These are phyloP conservation scores for Holacanthus passer DNA, from an alignment of 2,113 vertebrate species.

Conservation along the genomic window DNA sequence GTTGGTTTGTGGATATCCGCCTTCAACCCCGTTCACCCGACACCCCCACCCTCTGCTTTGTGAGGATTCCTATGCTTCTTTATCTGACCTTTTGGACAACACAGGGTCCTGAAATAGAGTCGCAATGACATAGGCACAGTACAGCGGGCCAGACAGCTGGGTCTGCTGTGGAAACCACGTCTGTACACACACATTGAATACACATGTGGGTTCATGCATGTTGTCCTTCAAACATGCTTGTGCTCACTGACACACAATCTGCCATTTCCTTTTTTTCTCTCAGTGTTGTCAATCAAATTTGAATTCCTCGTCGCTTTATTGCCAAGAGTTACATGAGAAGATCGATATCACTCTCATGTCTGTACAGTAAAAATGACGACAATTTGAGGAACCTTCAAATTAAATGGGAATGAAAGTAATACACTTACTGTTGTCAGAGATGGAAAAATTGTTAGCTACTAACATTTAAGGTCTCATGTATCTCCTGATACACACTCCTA, in stretches of 20 bases:
- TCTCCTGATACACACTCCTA: neutral
- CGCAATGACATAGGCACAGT: conserved; percentile 68
- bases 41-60: conserved; percentile 67
- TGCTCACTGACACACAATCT: neutral
- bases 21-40: conserved; percentile 56
- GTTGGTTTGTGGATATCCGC: conserved; percentile 56
- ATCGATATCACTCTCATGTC: neutral
- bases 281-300: neutral
- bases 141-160: conserved; percentile 81
- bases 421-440: too few relatives aligned
- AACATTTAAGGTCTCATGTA: neutral
- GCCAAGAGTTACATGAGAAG: neutral
- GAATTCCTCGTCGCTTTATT: neutral
- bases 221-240: neutral
- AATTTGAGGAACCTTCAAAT: neutral
- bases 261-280: neutral
- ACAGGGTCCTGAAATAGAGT: conserved; percentile 83
- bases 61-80: conserved; percentile 74
- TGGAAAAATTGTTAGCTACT: too few relatives aligned
- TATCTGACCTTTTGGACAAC: conserved; percentile 86
- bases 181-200: conserved; percentile 49
- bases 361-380: neutral
- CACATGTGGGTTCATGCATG: neutral
- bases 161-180: conserved; percentile 79
- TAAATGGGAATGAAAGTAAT: neutral